Percentiles rank a stretch among this genome's conserved stretches.
phyloP scores from a whole-genome alignment of 2,888 invertebrate genomes.

The Stegana nigrithorax region DNA sequence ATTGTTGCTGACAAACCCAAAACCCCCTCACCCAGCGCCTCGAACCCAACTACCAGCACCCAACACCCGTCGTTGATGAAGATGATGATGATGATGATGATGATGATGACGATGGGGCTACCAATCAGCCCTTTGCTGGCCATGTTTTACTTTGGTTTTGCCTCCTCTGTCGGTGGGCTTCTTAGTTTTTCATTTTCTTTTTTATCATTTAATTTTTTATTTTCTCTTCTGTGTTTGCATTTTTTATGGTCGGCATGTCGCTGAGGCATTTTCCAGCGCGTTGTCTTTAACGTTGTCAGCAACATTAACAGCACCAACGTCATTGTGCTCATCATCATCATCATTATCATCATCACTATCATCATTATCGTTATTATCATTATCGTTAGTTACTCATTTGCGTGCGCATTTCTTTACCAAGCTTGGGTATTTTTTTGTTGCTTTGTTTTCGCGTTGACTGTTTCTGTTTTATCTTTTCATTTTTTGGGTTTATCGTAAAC shows the following conservation, averaged over 20 bases:
- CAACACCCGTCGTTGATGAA: neutral
- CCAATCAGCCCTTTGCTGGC: too few relatives aligned
- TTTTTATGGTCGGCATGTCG: slow-evolving; percentile 61
- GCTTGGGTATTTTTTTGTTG: too few relatives aligned
- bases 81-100: too few relatives aligned
- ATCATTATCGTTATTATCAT: neutral
- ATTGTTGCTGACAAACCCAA: slow-evolving; percentile 40
- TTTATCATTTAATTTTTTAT: slow-evolving; percentile 16
- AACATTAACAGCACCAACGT: too few relatives aligned
- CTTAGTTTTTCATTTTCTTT: neutral
- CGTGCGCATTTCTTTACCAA: slow-evolving; percentile 2
- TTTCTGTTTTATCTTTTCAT: neutral
- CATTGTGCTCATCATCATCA: neutral
- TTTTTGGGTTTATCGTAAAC: slow-evolving; percentile 41
- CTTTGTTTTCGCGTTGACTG: neutral
- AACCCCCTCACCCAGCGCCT: neutral
- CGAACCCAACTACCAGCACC: neutral
- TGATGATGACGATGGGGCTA: too few relatives aligned
- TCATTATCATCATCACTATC: neutral
- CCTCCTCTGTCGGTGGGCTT: neutral
- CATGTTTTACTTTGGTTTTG: too few relatives aligned
- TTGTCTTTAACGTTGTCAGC: slow-evolving; percentile 10
- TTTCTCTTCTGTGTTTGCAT: slow-evolving; percentile 51
- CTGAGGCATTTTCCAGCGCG: slow-evolving; percentile 56
- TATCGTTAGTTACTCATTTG: neutral